phyloP scores from a whole-genome alignment of 2,113 vertebrate species.

The Maccullochella peelii region DNA sequence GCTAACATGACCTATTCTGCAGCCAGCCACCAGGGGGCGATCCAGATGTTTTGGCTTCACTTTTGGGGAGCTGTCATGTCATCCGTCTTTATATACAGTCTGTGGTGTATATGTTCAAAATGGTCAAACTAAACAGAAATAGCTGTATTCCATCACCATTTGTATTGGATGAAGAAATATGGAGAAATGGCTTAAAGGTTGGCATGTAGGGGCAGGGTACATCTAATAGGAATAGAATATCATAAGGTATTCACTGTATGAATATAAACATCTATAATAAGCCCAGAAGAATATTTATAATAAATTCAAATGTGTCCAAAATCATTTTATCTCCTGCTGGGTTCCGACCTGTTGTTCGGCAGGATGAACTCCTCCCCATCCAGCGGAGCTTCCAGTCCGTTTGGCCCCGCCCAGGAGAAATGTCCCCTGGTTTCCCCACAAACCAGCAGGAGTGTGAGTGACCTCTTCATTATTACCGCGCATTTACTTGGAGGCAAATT shows the following conservation, averaged over 20 bases:
- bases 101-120: neutral
- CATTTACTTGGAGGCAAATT: neutral
- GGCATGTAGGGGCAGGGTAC: neutral
- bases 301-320: neutral
- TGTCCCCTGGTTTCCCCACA: conserved; percentile 68
- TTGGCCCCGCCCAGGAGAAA: conserved; percentile 79
- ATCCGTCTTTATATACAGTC: no score
- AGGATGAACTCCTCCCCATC: conserved; percentile 87
- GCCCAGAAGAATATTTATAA: neutral
- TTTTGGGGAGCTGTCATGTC: no score
- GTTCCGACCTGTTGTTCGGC: neutral
- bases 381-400: conserved; percentile 82
- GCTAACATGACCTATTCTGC: no score
- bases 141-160: neutral
- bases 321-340: neutral
- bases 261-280: neutral
- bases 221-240: neutral
- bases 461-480: neutral
- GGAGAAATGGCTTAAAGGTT: neutral
- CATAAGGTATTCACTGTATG: neutral
- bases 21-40: no score
- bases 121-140: neutral
- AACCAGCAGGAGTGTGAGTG: conserved; percentile 75
- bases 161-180: neutral
- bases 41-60: no score